Evolutionary conservation across 1,140 invertebrate genomes (phyloP), one percentile per base, ranked within the genome.

Genomic region (Papilio polytes): DNA sequence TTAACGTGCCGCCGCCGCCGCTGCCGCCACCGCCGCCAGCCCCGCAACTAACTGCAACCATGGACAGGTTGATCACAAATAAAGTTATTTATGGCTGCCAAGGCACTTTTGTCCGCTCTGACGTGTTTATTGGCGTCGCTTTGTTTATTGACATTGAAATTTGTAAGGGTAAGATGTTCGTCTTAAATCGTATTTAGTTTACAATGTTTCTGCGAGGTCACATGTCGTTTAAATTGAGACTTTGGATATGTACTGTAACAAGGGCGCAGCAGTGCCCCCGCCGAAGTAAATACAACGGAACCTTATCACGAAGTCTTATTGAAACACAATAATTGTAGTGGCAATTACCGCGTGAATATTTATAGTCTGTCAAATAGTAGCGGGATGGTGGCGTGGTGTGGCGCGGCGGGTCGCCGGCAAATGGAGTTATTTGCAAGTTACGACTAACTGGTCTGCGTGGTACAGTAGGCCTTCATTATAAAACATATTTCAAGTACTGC

Each of bases 271-370:
- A n/a, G n/a, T n/a, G n/a, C n/a, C n/a, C n/a, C n/a, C n/a, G n/a
- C n/a, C n/a, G n/a, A n/a, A n/a, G n/a, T 7, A 46, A 12, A 7
- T 12, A 46, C 7, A 9, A 46, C 44, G 44, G 3, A 51, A 51
- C 15, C 9, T 51, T 53, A 53, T 53, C 51, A n/a, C 15, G 51
- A n/a, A 53, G 18, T 74, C 26, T 18, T 53, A 78, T 80, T 82
- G 80, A 83, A 74, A 73, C 53, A 81, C 85, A 88, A 88, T 89
- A 86, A 90, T 90, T 90, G 89, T 88, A 87, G 85, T 84, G 78
- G 83, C 89, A 89, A 90, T 91, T 91, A 89, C 88, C 83, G 80
- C 80, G 85, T 88, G 89, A 92, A 91, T 92, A 92, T 91, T 91
- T 90, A 91, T 86, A 83, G 80, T 66, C 82, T 82, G 83, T 85